A percentile compares a stretch with the other conserved stretches of the same genome.
Conservation (phyloP, 1,140 invertebrate species). For the Campoletis sonorensis region DNA sequence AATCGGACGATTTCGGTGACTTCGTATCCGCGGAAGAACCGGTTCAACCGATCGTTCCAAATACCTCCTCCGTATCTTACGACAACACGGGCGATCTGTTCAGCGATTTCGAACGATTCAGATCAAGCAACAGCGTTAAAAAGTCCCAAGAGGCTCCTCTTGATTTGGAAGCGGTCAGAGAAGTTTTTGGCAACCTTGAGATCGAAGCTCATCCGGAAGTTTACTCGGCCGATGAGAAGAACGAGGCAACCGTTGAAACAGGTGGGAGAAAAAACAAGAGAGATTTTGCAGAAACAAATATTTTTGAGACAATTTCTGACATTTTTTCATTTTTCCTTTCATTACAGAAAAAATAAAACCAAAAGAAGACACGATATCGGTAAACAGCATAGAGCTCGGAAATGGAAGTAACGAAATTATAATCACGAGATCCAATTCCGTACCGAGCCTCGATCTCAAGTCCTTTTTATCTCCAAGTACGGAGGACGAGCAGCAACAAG, state of each 20-base stretch:
- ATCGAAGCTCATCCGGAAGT: slow-evolving; percentile 62
- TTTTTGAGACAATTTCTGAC: not conserved
- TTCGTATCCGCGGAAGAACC: slow-evolving; percentile 76
- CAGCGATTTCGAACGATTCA: slow-evolving; percentile 68
- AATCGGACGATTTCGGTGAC: slow-evolving; percentile 79
- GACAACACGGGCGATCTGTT: slow-evolving; percentile 68
- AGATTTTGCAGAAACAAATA: slow-evolving; percentile 26
- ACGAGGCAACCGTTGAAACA: slow-evolving; percentile 60
- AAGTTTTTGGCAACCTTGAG: slow-evolving; percentile 69
- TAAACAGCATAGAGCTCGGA: slow-evolving; percentile 72
- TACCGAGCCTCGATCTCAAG: slow-evolving; percentile 77
- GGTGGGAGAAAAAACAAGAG: slow-evolving; percentile 54
- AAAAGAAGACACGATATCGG: slow-evolving; percentile 71
- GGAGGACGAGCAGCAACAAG: slow-evolving; percentile 68
- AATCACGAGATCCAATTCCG: slow-evolving; percentile 72
- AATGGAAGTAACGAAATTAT: slow-evolving; percentile 65
- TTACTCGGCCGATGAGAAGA: slow-evolving; percentile 60
- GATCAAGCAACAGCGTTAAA: slow-evolving; percentile 49
- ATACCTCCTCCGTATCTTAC: slow-evolving; percentile 51
- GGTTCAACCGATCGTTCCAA: slow-evolving; percentile 26
- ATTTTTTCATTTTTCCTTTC: slow-evolving; percentile 32
- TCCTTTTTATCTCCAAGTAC: slow-evolving; percentile 69
- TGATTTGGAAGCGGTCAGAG: slow-evolving; percentile 62
- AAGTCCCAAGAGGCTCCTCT: slow-evolving; percentile 53
- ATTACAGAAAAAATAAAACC: slow-evolving; percentile 68